phyloP scores from a whole-genome alignment of 2,113 vertebrate genomes.

The Meles meles region DNA sequence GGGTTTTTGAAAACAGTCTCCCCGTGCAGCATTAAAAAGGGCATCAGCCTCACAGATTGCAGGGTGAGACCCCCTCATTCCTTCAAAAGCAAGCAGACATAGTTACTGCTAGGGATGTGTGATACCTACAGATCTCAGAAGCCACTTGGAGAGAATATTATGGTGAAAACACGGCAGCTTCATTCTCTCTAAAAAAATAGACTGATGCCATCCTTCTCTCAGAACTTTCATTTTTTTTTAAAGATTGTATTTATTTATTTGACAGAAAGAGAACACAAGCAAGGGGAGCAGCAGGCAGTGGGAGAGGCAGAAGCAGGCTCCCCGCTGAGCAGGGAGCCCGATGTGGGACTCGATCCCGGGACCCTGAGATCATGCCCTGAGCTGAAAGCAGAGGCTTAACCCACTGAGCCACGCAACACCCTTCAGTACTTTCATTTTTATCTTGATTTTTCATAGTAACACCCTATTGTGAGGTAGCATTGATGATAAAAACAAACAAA shows the following conservation, averaged over 20 bases:
- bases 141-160: background rate
- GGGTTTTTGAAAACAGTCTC: background rate
- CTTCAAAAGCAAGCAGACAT: slow-evolving; percentile 21
- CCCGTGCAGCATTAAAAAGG: background rate
- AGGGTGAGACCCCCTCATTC: background rate
- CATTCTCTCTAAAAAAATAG: background rate
- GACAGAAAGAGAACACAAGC: background rate
- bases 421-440: background rate
- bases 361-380: background rate
- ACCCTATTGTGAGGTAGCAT: background rate
- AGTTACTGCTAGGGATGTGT: background rate
- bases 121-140: background rate
- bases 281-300: background rate
- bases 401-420: background rate
- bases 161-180: background rate
- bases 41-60: background rate
- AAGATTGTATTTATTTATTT: background rate
- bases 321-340: background rate
- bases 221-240: background rate
- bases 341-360: fast-evolving
- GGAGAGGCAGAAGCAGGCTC: background rate
- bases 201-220: background rate
- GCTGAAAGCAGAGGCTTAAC: background rate
- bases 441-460: background rate
- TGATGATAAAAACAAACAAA: background rate